phyloP scores from a whole-genome alignment of 2,797 vertebrate species.

The Telmatherina bonti region DNA sequence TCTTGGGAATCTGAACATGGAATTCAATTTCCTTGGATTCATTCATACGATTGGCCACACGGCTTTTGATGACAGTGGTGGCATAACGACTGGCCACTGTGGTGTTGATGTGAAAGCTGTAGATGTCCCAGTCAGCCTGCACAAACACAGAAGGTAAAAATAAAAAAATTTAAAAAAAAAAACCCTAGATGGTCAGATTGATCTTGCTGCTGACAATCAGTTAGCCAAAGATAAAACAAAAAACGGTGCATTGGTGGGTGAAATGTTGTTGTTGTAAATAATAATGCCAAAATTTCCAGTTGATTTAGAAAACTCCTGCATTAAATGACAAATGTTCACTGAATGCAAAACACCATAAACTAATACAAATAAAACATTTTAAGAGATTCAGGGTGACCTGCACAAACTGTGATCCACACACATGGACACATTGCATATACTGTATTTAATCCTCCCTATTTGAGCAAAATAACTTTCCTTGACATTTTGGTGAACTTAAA shows the following conservation, averaged over 20 bases:
- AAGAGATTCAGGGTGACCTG: too few relatives aligned
- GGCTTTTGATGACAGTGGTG: slow-evolving; percentile 88
- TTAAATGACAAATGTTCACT: too few relatives aligned
- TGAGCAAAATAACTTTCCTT: too few relatives aligned
- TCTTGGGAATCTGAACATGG: slow-evolving; percentile 91
- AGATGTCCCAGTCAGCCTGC: slow-evolving; percentile 85
- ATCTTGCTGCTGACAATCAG: slow-evolving; percentile 16
- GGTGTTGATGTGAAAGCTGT: slow-evolving; percentile 90
- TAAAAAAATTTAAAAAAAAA: slow-evolving; percentile 12
- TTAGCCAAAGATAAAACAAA: slow-evolving; percentile 47
- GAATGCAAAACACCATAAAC: too few relatives aligned
- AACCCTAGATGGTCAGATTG: neutral
- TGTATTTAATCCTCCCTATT: too few relatives aligned
- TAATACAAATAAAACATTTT: too few relatives aligned
- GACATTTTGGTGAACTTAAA: neutral
- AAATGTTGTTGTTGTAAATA: slow-evolving; percentile 47
- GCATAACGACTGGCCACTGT: slow-evolving; percentile 89
- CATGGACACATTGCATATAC: too few relatives aligned
- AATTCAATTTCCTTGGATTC: slow-evolving; percentile 85
- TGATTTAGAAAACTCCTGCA: too few relatives aligned
- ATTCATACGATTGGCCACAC: slow-evolving; percentile 84
- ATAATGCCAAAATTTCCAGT: too few relatives aligned
- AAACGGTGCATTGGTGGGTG: slow-evolving; percentile 4
- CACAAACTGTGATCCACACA: too few relatives aligned
- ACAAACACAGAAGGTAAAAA: slow-evolving; percentile 39